Conservation (phyloP, 2,113 vertebrate species). For the Galbula dea region DNA sequence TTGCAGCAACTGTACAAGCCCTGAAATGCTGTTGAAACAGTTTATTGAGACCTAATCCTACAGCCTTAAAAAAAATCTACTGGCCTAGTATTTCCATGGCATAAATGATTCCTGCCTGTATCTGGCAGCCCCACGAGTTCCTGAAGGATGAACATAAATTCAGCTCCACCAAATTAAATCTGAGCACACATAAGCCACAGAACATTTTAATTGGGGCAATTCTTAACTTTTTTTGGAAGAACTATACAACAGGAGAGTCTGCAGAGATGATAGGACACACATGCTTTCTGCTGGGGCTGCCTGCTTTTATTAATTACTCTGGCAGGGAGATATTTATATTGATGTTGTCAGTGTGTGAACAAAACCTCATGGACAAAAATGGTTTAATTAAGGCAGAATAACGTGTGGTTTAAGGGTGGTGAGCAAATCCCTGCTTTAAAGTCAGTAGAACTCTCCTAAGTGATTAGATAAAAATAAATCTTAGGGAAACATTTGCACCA, state of each 20-base stretch:
- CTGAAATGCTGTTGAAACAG: not conserved
- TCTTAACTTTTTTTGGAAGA: slow-evolving; percentile 15
- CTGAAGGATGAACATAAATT: not conserved
- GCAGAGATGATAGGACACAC: not conserved
- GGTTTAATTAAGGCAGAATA: slow-evolving; percentile 10
- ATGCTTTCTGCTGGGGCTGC: not conserved
- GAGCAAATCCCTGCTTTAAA: not conserved
- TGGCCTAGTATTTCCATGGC: not conserved
- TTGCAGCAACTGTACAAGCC: not conserved
- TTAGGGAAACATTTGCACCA: not conserved
- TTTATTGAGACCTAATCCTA: slow-evolving; percentile 10
- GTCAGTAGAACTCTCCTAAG: not conserved
- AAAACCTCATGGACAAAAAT: not conserved
- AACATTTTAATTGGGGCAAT: not conserved
- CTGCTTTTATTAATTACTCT: not conserved
- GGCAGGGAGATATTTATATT: not conserved
- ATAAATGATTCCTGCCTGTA: not conserved
- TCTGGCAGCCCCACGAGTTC: not conserved
- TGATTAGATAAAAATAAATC: not conserved
- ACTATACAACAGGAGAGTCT: not conserved
- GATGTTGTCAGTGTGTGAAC: slow-evolving; percentile 19
- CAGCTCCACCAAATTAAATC: not conserved
- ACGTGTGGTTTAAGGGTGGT: not conserved
- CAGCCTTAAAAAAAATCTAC: not conserved
- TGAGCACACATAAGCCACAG: not conserved